These are phyloP conservation scores for Hemaris fuciformis DNA, from an alignment of 2,888 invertebrate genomes.

Conservation along the genomic window DNA sequence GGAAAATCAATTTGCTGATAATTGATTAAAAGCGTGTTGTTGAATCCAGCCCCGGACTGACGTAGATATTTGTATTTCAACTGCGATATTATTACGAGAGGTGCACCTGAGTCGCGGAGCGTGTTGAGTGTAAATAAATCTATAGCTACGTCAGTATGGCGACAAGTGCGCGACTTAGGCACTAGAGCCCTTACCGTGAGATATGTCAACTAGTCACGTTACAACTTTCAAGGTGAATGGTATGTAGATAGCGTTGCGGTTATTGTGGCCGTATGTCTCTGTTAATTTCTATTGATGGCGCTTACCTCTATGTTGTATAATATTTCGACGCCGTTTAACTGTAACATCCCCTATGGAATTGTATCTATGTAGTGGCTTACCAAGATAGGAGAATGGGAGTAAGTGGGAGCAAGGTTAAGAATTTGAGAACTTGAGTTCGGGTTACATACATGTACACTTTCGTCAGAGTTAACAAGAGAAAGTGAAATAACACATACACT, in stretches of 20 bases:
- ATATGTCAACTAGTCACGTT: slow-evolving; percentile 51
- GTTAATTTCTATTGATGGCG: not conserved
- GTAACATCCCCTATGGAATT: too few relatives aligned
- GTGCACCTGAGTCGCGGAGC: slow-evolving; percentile 47
- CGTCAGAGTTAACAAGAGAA: too few relatives aligned
- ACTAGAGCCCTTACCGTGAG: slow-evolving; percentile 35
- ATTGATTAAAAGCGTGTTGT: not conserved
- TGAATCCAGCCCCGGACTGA: slow-evolving; percentile 35
- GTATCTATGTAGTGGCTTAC: too few relatives aligned
- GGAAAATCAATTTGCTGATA: not conserved
- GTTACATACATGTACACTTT: too few relatives aligned
- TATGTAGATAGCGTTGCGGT: slow-evolving; percentile 28
- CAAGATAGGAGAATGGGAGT: too few relatives aligned
- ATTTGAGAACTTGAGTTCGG: too few relatives aligned
- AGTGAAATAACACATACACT: too few relatives aligned
- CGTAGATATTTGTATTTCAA: slow-evolving; percentile 45
- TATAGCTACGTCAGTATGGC: slow-evolving; percentile 31
- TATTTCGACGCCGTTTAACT: too few relatives aligned
- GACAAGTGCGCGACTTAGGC: slow-evolving; percentile 32
- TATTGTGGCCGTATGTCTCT: slow-evolving; percentile 15
- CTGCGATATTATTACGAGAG: slow-evolving; percentile 49
- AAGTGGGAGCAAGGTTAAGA: too few relatives aligned
- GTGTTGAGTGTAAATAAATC: slow-evolving; percentile 45
- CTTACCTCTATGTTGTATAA: not conserved
- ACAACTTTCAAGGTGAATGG: slow-evolving; percentile 42